Conservation (phyloP, 2,113 vertebrate genomes). For the Catharus fuscescens region DNA sequence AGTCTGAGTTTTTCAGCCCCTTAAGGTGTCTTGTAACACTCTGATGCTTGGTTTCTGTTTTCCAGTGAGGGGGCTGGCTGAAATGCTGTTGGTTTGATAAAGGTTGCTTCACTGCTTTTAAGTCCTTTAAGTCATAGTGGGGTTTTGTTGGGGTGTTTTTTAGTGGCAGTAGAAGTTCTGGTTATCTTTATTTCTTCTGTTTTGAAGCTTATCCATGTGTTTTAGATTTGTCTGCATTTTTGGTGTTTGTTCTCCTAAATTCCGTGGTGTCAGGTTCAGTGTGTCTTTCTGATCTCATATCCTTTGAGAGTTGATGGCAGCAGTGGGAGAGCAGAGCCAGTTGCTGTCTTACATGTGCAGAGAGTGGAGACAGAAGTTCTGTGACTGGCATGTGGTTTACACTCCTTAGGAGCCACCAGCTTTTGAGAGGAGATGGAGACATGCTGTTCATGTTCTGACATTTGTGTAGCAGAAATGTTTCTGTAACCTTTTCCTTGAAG, state of each 20-base stretch:
- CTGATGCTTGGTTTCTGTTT: background rate
- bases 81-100: background rate
- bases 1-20: background rate
- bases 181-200: background rate
- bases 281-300: background rate
- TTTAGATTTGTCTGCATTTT: background rate
- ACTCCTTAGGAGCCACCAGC: background rate
- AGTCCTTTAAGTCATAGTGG: background rate
- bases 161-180: background rate
- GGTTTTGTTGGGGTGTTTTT: background rate
- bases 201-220: background rate
- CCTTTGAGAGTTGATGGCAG: background rate
- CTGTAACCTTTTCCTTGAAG: background rate
- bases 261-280: background rate
- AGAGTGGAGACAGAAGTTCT: background rate
- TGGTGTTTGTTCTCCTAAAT: background rate
- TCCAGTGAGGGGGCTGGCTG: background rate
- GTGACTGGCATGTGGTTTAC: background rate
- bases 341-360: background rate
- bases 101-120: background rate
- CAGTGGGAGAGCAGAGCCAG: background rate
- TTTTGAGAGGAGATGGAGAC: background rate
- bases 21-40: background rate
- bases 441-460: background rate
- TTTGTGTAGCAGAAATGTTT: conserved; percentile 18